Conservation (phyloP, 2,888 invertebrate species). For the Mythimna vitellina region DNA sequence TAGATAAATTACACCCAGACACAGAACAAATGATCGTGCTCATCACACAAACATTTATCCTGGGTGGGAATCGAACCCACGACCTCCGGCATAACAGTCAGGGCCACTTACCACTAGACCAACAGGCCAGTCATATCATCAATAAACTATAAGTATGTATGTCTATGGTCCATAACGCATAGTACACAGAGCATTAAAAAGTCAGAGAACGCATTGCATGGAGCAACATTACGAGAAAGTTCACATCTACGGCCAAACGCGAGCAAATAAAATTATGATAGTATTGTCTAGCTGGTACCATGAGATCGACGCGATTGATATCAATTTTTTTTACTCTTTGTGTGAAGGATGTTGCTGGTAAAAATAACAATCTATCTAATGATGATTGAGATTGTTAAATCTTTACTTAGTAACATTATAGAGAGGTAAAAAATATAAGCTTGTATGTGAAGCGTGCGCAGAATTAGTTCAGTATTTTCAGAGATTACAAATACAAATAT, state of each 20-base stretch:
- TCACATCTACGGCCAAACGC: slow-evolving; percentile 56
- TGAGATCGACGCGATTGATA: slow-evolving; percentile 31
- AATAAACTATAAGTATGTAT: slow-evolving; percentile 10
- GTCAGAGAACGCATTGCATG: slow-evolving; percentile 43
- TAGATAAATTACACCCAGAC: no score
- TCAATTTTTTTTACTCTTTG: background rate
- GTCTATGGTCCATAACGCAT: slow-evolving; percentile 23
- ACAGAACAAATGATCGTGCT: no score
- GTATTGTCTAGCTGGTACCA: slow-evolving; percentile 68
- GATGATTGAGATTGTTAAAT: background rate
- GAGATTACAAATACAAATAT: no score
- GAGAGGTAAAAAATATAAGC: no score
- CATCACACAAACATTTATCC: no score
- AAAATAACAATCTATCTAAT: background rate
- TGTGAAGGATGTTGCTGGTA: background rate
- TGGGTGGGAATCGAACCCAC: no score
- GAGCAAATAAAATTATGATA: slow-evolving; percentile 72
- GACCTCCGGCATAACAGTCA: no score
- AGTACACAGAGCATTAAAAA: slow-evolving; percentile 48
- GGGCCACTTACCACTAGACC: no score
- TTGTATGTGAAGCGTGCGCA: no score
- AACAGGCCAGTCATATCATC: no score
- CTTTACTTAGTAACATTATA: background rate
- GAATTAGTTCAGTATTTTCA: no score
- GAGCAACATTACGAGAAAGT: slow-evolving; percentile 59